Base-by-base conservation (phyloP, 2,113 vertebrate genomes). In the Gnathonemus echidnorhynchus region DNA sequence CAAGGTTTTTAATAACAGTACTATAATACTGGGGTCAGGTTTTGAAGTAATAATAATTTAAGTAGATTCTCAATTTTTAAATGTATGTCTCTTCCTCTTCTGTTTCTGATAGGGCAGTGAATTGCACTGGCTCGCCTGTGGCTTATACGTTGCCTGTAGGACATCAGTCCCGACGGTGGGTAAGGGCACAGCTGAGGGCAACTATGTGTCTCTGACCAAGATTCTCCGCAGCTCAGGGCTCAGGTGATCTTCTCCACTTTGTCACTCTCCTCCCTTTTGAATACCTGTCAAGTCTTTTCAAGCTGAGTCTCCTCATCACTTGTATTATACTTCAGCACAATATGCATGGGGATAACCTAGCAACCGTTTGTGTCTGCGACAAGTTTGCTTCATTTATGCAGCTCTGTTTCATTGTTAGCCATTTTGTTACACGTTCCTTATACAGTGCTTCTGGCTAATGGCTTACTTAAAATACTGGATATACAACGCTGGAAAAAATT, bases 71-170 rank as follows among this genome's bases (percentile, higher is more conserved):
- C 5, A 17, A 17, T 19, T 77, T 39, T 77, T 77, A 19, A 8
- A 77, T 77, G 4, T 19, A 17, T 80, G 35, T 42, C 13, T 80
- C 45, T 46, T 49, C 42, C 83, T 11, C 19, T 39, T 62, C 3
- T 15, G 5, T 11, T 1, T 42, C 2, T 21, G 3, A 42, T 95
- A 99, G 98, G 98, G 98, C 88, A 98, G 97, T 80, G 97, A 97
- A 83, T 95, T 98, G 91, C 98, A 99, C 42, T 99, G 98, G 98
- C 70, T 98, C 92, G 97, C 97, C 0, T 99, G 98, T 93, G 96
- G 98, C 86, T 95, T 99, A 87, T 99, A 98, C 5, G 97, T 98
- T 93, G 97, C 98, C 90, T 99, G 98, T 91, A 97, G 98, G 92
- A 97, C 98, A 87, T 94, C 97, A 0, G 91, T 98, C 88, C 98